phyloP scores from a whole-genome alignment of 2,888 invertebrate species.

The Acrobasis suavella region DNA sequence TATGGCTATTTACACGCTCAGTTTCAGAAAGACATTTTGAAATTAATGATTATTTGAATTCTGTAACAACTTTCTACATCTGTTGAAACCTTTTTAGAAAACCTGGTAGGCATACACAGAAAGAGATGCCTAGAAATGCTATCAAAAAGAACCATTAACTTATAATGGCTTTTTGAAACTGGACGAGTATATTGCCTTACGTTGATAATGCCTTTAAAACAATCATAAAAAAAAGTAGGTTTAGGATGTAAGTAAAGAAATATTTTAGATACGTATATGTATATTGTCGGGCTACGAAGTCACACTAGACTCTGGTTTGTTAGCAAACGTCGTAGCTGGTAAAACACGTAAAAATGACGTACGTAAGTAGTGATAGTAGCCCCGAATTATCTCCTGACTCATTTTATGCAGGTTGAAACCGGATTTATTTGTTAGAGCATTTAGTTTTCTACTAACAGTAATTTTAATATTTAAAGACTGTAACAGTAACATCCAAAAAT shows the following conservation, averaged over 20 bases:
- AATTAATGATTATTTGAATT: too few relatives aligned
- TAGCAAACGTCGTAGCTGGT: too few relatives aligned
- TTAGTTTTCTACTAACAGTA: slow-evolving; percentile 9
- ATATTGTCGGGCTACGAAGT: background rate
- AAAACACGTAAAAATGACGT: background rate
- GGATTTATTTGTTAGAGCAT: slow-evolving; percentile 6
- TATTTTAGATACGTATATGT: background rate
- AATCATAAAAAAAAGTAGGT: background rate
- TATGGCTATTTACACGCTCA: background rate
- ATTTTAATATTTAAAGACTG: slow-evolving; percentile 18
- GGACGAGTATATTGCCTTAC: too few relatives aligned
- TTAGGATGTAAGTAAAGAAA: background rate
- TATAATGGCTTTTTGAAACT: too few relatives aligned
- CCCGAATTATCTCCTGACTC: background rate
- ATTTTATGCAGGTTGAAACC: slow-evolving; percentile 4
- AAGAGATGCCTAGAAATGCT: too few relatives aligned
- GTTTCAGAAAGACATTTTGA: too few relatives aligned
- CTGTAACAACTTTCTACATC: too few relatives aligned
- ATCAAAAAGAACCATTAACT: too few relatives aligned
- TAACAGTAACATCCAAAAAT: background rate
- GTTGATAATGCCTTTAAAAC: background rate
- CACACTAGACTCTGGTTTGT: background rate
- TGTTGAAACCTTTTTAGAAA: too few relatives aligned
- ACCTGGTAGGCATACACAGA: too few relatives aligned
- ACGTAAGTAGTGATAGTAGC: background rate